A percentile compares a stretch with the other conserved stretches of the same genome.
Evolutionary conservation across 2,888 invertebrate genomes (phyloP).

Genomic region (Embidobia sp.): DNA sequence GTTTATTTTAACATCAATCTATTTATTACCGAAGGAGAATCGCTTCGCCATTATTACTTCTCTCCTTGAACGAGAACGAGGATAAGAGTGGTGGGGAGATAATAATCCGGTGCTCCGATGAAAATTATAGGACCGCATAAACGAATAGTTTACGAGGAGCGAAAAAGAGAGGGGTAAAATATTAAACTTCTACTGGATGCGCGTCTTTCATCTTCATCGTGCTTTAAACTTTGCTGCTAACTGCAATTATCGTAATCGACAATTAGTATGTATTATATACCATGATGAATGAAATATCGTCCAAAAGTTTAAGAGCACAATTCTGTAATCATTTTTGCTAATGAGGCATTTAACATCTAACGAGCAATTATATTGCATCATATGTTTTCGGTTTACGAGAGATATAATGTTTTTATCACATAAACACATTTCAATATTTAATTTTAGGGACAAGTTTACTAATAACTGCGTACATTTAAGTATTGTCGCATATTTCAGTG

Average conservation of each 20-base stretch:
- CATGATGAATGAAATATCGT: conserved; percentile 59
- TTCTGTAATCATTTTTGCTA: conserved; percentile 44
- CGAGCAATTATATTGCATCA: conserved; percentile 21
- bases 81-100: conserved; percentile 70
- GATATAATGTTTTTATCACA: too few relatives aligned
- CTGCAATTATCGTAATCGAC: conserved; percentile 65
- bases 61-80: conserved; percentile 31
- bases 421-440: too few relatives aligned
- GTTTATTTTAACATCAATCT: conserved; percentile 48
- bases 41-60: conserved; percentile 48
- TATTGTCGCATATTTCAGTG: too few relatives aligned
- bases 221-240: conserved; percentile 61
- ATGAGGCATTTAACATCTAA: conserved; percentile 44
- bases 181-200: conserved; percentile 74
- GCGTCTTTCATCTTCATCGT: conserved; percentile 69
- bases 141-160: conserved; percentile 82
- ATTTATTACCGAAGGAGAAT: conserved; percentile 42
- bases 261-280: conserved; percentile 62
- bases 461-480: too few relatives aligned
- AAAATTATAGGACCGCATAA: conserved; percentile 81
- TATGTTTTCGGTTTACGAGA: too few relatives aligned
- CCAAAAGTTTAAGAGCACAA: conserved; percentile 40
- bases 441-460: too few relatives aligned
- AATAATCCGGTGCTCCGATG: conserved; percentile 79
- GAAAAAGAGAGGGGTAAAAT: conserved; percentile 79